phyloP scores from a whole-genome alignment of 2,797 vertebrate species.

The Potorous gilbertii region DNA sequence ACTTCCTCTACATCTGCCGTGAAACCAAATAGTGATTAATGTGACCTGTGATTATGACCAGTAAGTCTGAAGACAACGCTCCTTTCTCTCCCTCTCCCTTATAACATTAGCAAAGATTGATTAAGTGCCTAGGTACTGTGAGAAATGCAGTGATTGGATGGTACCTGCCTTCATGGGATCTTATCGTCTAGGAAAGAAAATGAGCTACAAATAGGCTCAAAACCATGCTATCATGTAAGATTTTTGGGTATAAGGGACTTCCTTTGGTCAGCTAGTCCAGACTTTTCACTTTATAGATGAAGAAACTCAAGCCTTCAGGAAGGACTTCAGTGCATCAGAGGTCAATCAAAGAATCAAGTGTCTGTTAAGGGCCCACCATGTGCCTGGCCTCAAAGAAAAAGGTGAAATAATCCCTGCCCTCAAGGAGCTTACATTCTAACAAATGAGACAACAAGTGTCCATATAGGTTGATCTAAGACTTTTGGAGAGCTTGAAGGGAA shows the following conservation, averaged over 20 bases:
- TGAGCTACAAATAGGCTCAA: background rate
- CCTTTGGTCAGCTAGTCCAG: background rate
- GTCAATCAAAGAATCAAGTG: background rate
- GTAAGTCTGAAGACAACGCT: constrained; percentile 35
- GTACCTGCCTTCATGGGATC: background rate
- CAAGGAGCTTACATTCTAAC: background rate
- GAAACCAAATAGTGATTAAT: constrained; percentile 78
- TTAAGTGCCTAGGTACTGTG: background rate
- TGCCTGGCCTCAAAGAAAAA: background rate
- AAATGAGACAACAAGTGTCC: background rate
- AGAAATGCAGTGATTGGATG: background rate
- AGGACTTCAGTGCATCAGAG: background rate
- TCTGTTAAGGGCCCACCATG: background rate
- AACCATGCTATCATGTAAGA: background rate
- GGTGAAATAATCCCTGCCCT: background rate
- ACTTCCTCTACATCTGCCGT: constrained; percentile 77
- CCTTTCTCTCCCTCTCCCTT: background rate
- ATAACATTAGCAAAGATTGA: background rate
- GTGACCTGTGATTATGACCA: constrained; percentile 64
- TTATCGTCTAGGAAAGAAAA: background rate
- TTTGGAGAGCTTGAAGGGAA: background rate
- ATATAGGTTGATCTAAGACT: background rate
- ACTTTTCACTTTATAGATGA: background rate
- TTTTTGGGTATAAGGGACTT: background rate
- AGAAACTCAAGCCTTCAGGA: background rate